Evolutionary conservation across 2,113 vertebrate species (phyloP), one percentile per base, ranked within the genome.

Genomic region (Sapayoa aenigma): DNA sequence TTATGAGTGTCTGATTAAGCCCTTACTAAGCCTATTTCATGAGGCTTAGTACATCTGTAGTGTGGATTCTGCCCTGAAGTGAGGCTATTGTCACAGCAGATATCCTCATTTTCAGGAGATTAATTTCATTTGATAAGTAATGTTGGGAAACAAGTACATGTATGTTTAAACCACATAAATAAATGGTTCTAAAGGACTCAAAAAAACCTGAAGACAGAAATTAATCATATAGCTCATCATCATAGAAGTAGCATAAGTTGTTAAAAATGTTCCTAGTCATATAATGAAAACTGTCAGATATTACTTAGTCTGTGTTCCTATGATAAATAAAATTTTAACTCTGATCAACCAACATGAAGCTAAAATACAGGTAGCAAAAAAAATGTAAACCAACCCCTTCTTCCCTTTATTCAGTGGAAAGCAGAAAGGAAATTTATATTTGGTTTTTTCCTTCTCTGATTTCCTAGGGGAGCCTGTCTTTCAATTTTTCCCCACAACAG

Each of bases 21-120:
- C 59, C 93, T 82, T 95, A 81, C 87, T 93, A 93, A 95, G 30
- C 33, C 37, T 78, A 22, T 94, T 89, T 93, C 39, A 52, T 72
- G 56, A 79, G 22, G 44, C 41, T 84, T 94, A 78, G 47, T 81
- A 53, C 20, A 33, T 84, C 53, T 89, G 49, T 46, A 76, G 41
- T 59, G 41, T n/a, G 84, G 31, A 12, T 93, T 91, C 37, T 91
- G 41, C 41, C 28, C 77, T 89, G 44, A 84, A 72, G 31, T 87
- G 53, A 95, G 20, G 21, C 18, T 89, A 6, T 76, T 81, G 27
- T 78, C 2, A 0, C 59, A 74, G 52, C 23, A 81, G 56, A 35
- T 80, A 14, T 72, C 68, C 27, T 68, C 30, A 53, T 94, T 91
- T 67, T 78, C 37, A 37, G 49, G 24, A 31, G 20, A 81, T 77